These are phyloP conservation scores for Aramus guarauna DNA, from an alignment of 2,113 vertebrate species.

Conservation along the genomic window DNA sequence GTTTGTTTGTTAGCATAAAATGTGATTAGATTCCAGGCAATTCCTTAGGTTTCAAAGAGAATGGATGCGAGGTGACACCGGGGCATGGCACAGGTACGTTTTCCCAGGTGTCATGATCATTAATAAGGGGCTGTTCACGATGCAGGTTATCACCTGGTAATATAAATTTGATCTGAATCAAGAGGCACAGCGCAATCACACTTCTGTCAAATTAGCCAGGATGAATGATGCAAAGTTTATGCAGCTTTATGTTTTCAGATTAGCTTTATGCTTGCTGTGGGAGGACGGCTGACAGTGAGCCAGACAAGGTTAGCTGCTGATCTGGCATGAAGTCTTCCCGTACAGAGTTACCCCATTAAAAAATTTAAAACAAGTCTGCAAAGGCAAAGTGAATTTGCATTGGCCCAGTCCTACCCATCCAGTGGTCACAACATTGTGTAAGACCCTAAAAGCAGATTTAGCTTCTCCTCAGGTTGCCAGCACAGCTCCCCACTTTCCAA, in stretches of 20 bases:
- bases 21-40: not conserved
- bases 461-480: not conserved
- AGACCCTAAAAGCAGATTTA: not conserved
- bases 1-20: not conserved
- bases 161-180: not conserved
- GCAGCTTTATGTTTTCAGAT: slow-evolving; percentile 46
- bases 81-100: not conserved
- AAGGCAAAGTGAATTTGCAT: not conserved
- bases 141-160: not conserved
- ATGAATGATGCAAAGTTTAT: slow-evolving; percentile 47
- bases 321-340: not conserved
- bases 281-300: slow-evolving; percentile 25
- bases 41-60: not conserved
- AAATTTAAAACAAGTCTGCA: not conserved
- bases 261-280: slow-evolving; percentile 37
- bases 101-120: not conserved
- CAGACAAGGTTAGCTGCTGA: slow-evolving; percentile 50
- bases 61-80: not conserved
- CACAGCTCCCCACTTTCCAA: not conserved
- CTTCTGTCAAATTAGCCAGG: slow-evolving; percentile 35
- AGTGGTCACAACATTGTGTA: not conserved
- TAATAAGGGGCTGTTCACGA: not conserved
- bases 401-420: not conserved
- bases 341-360: not conserved
- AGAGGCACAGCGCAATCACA: not conserved